Evolutionary conservation across 1,140 invertebrate genomes (phyloP), one percentile per base, ranked within the genome.

Genomic region (Drosophila littoralis): DNA sequence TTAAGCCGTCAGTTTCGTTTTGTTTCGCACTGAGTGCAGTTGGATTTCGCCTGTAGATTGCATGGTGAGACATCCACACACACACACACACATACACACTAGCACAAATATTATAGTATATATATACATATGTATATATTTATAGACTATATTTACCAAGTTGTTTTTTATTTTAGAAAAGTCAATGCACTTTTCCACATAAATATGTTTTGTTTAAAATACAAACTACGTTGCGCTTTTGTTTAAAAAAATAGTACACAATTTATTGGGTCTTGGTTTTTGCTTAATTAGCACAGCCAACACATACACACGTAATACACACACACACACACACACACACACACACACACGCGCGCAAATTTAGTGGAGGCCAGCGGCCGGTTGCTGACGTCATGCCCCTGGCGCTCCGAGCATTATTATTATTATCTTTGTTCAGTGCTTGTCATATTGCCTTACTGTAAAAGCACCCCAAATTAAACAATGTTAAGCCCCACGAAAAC

Each of bases 11-110:
- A 88, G 84, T 88, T 88, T 83, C 73, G 60, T 66, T 89, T 89
- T 66, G 79, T 74, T 79, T 67, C 69, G 77, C 82, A 61, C 35
- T 80, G 66, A 78, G 83, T 74, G 77, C 79, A 89, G 83, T 86
- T 89, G 72, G 59, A 65, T 15, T 46, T 58, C 68, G 59, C 48
- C 46, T 52, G 57, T 83, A 51, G 13, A 70, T 66, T 84, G 66
- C 51, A 70, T 70, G 77, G 77, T 75, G 67, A 78, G 66, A 33
- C 35, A 61, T 36, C 52, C 51, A 50, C 48, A 61, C 32, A 58
- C 9, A 69, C 13, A 64, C 45, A 75, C 32, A 54, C 7, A 59
- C 38, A 52, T n/a, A n/a, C 73, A 79, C 40, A 33, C 58, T 40
- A 13, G 8, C 35, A 33, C 22, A n/a, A 51, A 64, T 28, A 45